These are phyloP conservation scores for Lates calcarifer DNA, from an alignment of 2,113 vertebrate species.

Conservation along the genomic window DNA sequence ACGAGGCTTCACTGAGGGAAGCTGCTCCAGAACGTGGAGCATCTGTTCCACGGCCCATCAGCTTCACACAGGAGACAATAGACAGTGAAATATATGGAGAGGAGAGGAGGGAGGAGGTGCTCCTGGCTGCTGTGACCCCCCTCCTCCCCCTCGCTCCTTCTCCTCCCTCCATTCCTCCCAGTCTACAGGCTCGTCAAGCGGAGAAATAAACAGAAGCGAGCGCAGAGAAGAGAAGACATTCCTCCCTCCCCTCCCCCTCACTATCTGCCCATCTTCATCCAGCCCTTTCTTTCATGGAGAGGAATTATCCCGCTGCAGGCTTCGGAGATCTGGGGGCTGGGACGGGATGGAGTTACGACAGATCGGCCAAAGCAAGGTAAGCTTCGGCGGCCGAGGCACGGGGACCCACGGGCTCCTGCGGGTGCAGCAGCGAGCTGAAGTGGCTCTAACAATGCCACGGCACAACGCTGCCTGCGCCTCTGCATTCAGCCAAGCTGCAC, in stretches of 20 bases:
- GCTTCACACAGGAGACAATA: conserved; percentile 81
- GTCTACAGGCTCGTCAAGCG: conserved; percentile 84
- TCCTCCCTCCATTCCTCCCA: conserved; percentile 71
- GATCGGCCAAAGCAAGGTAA: conserved; percentile 93
- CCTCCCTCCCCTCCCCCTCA: conserved; percentile 74
- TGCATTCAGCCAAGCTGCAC: conserved; percentile 43
- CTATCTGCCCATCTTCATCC: conserved; percentile 84
- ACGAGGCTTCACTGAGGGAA: not conserved
- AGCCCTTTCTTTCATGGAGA: conserved; percentile 89
- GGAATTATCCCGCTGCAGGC: conserved; percentile 92
- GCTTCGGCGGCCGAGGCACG: conserved; percentile 51
- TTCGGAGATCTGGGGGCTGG: conserved; percentile 92
- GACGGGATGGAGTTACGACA: conserved; percentile 93
- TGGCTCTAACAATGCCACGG: conserved; percentile 72
- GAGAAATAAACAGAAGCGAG: conserved; percentile 85
- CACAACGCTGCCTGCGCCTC: conserved; percentile 23
- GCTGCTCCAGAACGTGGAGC: conserved; percentile 39
- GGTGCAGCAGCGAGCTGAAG: conserved; percentile 49
- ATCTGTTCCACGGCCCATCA: conserved; percentile 56
- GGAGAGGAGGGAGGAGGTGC: conserved; percentile 72
- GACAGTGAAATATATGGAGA: conserved; percentile 78
- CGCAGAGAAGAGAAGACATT: conserved; percentile 76
- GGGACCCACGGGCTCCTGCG: conserved; percentile 27
- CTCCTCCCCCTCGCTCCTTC: conserved; percentile 53
- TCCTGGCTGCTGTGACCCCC: conserved; percentile 79